Percentiles rank a stretch among this genome's conserved stretches.
Conservation (phyloP, 2,113 vertebrate species). For the Ophthalmolycus amberensis region DNA sequence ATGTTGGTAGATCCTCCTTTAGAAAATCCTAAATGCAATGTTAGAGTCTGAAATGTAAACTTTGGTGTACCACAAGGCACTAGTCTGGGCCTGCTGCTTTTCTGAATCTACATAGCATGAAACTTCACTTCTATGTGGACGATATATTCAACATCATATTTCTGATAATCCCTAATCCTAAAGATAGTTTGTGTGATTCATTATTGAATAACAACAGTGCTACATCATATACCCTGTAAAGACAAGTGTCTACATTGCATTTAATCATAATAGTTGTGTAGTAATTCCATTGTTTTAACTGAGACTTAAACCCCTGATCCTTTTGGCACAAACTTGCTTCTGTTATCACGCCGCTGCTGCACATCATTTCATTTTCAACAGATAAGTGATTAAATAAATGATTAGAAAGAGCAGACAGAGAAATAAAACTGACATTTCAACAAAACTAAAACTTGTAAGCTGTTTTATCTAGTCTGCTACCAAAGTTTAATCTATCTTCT, state of each 20-base stretch:
- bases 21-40: background rate
- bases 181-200: background rate
- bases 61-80: background rate
- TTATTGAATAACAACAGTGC: background rate
- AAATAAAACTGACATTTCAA: slow-evolving; percentile 17
- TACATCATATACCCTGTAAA: background rate
- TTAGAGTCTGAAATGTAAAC: background rate
- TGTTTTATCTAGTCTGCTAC: too few relatives aligned
- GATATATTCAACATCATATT: background rate
- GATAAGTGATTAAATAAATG: slow-evolving; percentile 13
- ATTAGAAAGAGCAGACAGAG: background rate
- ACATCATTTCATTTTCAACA: background rate
- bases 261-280: background rate
- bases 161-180: background rate
- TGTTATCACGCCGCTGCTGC: background rate
- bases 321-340: background rate
- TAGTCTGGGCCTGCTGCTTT: background rate
- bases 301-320: background rate
- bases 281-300: background rate
- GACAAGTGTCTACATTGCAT: background rate
- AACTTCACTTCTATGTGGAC: background rate
- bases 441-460: background rate
- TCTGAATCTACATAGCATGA: background rate
- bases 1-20: background rate
- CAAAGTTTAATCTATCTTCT: slow-evolving; percentile 3